Evolutionary conservation across 2,797 vertebrate species (phyloP).

Genomic region (Ceyx erithaca): DNA sequence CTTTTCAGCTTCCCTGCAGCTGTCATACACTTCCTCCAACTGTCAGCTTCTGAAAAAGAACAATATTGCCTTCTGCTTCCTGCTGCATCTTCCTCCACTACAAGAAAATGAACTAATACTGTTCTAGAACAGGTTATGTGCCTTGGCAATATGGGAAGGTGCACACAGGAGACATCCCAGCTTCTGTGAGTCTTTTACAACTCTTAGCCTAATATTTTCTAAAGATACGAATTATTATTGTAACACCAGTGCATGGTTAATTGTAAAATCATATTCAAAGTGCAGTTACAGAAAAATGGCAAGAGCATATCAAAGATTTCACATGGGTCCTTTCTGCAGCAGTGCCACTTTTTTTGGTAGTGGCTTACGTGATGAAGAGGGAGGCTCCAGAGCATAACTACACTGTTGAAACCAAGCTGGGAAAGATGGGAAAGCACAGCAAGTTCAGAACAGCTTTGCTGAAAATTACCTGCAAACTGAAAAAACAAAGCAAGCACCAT

Average conservation of each 20-base stretch:
- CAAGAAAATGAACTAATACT: not conserved
- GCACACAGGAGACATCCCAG: not conserved
- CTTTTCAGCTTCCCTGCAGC: not conserved
- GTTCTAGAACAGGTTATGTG: not conserved
- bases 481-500: not conserved
- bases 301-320: not conserved
- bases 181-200: not conserved
- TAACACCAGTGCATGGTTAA: not conserved
- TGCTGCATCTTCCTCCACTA: not conserved
- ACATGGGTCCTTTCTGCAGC: not conserved
- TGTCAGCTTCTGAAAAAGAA: not conserved
- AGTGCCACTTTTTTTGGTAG: not conserved
- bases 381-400: rapidly evolving
- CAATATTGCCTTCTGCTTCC: not conserved
- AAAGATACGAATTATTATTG: not conserved
- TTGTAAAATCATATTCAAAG: not conserved
- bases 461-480: not conserved
- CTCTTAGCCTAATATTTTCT: not conserved
- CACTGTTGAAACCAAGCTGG: not conserved
- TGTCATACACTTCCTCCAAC: not conserved
- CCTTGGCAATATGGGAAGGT: not conserved
- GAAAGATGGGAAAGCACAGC: not conserved
- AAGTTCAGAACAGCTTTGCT: not conserved
- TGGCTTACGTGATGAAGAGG: not conserved
- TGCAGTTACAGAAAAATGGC: not conserved